These are phyloP conservation scores for Conus canariensis DNA, from an alignment of 2,888 invertebrate genomes.

Conservation along the genomic window DNA sequence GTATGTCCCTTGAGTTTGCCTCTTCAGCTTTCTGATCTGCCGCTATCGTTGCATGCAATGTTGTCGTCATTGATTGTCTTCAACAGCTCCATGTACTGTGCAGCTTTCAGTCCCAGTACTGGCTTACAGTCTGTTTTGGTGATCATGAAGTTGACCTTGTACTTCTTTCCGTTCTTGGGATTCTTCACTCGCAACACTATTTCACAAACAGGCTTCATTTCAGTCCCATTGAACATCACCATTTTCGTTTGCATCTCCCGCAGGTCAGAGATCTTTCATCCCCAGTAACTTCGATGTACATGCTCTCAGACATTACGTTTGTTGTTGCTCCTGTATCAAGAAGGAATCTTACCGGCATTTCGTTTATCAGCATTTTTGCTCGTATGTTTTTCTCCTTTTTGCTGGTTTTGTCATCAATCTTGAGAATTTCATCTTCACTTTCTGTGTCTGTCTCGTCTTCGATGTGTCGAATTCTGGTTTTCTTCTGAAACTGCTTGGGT, in stretches of 20 bases:
- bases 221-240: background rate
- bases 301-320: background rate
- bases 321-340: conserved; percentile 15
- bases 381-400: background rate
- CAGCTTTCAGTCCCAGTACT: background rate
- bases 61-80: background rate
- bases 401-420: background rate
- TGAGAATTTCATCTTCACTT: background rate
- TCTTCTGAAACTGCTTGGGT: background rate
- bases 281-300: background rate
- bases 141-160: background rate
- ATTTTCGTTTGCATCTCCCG: background rate
- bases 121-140: background rate
- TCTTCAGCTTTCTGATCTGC: background rate
- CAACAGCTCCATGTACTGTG: background rate
- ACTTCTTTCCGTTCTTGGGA: background rate
- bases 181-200: background rate
- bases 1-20: background rate
- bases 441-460: conserved; percentile 8
- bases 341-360: conserved; percentile 13
- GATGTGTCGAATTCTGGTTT: background rate
- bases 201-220: conserved; percentile 11
- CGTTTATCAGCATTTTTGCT: background rate
- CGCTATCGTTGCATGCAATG: background rate
- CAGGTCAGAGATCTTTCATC: conserved; percentile 1